Conservation (phyloP, 2,888 invertebrate genomes). For the Drosophila anomelani region DNA sequence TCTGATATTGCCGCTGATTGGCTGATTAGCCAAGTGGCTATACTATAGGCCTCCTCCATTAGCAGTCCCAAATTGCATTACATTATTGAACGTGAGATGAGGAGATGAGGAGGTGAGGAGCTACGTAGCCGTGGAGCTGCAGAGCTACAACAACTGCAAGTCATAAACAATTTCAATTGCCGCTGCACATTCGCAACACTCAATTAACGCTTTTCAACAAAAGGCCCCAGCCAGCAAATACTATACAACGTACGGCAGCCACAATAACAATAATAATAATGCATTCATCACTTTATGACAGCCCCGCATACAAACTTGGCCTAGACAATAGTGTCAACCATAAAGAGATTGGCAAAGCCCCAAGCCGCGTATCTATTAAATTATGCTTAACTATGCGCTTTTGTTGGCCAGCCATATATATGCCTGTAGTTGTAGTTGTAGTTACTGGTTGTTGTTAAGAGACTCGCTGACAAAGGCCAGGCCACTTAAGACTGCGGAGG, state of each 20-base stretch:
- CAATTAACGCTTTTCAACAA: constrained; percentile 80
- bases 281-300: constrained; percentile 79
- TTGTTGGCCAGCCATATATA: constrained; percentile 57
- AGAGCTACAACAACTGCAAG: constrained; percentile 66
- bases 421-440: constrained; percentile 29
- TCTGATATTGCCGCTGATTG: constrained; percentile 46
- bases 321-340: constrained; percentile 79
- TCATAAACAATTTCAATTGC: constrained; percentile 80
- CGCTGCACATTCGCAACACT: constrained; percentile 79
- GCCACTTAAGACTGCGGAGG: constrained; percentile 58
- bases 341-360: constrained; percentile 64
- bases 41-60: constrained; percentile 51
- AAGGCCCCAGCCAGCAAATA: constrained; percentile 51
- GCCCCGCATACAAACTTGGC: constrained; percentile 73
- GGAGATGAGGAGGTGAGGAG: background rate
- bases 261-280: constrained; percentile 71
- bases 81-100: constrained; percentile 55
- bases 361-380: constrained; percentile 74
- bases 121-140: background rate
- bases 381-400: constrained; percentile 77
- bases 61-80: constrained; percentile 64
- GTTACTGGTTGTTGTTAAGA: constrained; percentile 28
- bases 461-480: constrained; percentile 57
- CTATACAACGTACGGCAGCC: constrained; percentile 40
- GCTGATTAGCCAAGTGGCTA: constrained; percentile 63